These are phyloP conservation scores for Sebastiscus albofasciatus DNA, from an alignment of 2,797 vertebrate species.

Conservation along the genomic window DNA sequence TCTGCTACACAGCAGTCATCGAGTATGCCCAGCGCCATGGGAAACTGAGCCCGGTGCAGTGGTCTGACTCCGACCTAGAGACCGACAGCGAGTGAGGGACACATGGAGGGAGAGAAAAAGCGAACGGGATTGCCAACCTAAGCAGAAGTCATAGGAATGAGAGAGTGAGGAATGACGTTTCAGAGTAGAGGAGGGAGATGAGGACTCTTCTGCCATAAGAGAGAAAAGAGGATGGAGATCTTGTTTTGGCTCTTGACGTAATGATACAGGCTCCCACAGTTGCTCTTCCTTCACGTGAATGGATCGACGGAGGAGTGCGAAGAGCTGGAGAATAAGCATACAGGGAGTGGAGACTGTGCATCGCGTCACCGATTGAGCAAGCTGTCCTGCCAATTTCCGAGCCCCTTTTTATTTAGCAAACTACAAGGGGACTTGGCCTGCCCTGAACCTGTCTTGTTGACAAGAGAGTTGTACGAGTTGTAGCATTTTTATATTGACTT, in stretches of 20 bases:
- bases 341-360: conserved; percentile 58
- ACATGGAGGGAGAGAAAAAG: not conserved
- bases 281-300: conserved; percentile 48
- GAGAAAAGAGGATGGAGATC: conserved; percentile 57
- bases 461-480: conserved; percentile 77
- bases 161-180: conserved; percentile 31
- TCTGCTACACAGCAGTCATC: conserved; percentile 88
- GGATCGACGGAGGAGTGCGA: conserved; percentile 44
- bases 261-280: conserved; percentile 39
- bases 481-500: conserved; percentile 87
- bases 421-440: conserved; percentile 58
- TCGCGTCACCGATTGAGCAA: conserved; percentile 55
- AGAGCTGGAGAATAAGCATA: conserved; percentile 41
- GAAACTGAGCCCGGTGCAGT: conserved; percentile 85
- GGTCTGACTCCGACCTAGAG: conserved; percentile 89
- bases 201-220: conserved; percentile 40
- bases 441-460: conserved; percentile 69
- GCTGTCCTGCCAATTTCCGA: conserved; percentile 78
- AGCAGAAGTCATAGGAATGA: conserved; percentile 45
- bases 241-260: conserved; percentile 40
- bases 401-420: conserved; percentile 70
- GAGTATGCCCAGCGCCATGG: conserved; percentile 87
- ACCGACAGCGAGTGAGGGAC: conserved; percentile 87
- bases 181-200: conserved; percentile 10
- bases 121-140: conserved; percentile 33